phyloP scores from a whole-genome alignment of 2,888 invertebrate species.

The Acanthosepion pharaonis region DNA sequence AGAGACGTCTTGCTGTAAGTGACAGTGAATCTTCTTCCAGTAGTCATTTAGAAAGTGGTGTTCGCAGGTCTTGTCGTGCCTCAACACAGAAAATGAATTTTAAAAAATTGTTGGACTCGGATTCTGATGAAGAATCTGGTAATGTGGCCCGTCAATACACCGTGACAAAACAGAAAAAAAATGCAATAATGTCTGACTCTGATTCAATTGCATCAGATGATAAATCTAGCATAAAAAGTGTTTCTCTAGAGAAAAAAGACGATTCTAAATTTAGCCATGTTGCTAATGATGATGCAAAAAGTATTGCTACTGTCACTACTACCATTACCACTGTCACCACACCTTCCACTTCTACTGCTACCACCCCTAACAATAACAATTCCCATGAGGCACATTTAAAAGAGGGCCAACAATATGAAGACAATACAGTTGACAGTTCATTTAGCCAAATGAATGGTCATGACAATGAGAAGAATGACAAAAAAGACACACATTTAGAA shows the following conservation, averaged over 20 bases:
- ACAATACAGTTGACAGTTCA: neutral
- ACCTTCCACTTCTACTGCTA: neutral
- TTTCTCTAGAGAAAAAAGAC: neutral
- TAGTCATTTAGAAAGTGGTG: neutral
- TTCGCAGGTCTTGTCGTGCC: slow-evolving; percentile 34
- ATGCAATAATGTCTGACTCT: slow-evolving; percentile 42
- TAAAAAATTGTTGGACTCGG: slow-evolving; percentile 43
- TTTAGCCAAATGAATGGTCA: slow-evolving; percentile 45
- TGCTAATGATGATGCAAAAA: neutral
- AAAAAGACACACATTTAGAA: slow-evolving; percentile 41
- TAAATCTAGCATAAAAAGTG: slow-evolving; percentile 42
- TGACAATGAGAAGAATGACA: slow-evolving; percentile 24
- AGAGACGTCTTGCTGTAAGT: slow-evolving; percentile 36
- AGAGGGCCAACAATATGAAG: neutral
- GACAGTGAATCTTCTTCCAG: slow-evolving; percentile 45
- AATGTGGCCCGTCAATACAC: slow-evolving; percentile 25
- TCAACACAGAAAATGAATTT: slow-evolving; percentile 44
- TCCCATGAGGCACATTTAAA: neutral
- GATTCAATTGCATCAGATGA: slow-evolving; percentile 40
- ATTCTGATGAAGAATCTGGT: slow-evolving; percentile 2
- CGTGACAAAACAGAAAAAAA: neutral
- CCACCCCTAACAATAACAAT: neutral
- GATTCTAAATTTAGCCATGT: neutral
- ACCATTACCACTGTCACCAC: neutral
- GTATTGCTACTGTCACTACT: neutral